Conservation (phyloP, 2,888 invertebrate genomes). For the Drosophila anomalata region DNA sequence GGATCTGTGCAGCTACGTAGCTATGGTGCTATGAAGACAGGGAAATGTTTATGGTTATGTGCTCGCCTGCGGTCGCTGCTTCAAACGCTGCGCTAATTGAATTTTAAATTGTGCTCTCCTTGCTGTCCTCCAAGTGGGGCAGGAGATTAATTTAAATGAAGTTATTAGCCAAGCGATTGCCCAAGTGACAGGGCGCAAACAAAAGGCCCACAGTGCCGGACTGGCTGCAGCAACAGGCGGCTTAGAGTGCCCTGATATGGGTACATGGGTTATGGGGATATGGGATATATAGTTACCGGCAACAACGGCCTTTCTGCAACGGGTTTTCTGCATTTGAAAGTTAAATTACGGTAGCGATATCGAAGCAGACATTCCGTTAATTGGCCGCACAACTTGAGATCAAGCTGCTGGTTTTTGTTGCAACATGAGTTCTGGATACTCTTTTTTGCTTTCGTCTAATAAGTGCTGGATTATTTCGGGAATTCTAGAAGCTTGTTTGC, state of each 20-base stretch:
- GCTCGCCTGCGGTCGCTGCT: slow-evolving; percentile 60
- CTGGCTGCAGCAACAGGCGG: slow-evolving; percentile 1
- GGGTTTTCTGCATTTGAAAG: slow-evolving; percentile 67
- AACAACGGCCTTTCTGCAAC: slow-evolving; percentile 31
- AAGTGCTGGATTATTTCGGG: background rate
- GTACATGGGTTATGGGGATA: slow-evolving; percentile 27
- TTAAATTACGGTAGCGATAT: slow-evolving; percentile 59
- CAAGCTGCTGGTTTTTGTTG: slow-evolving; percentile 9
- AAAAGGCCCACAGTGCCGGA: slow-evolving; percentile 50
- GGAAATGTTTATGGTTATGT: slow-evolving; percentile 46
- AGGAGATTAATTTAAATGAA: slow-evolving; percentile 72
- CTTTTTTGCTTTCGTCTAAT: slow-evolving; percentile 7
- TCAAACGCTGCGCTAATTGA: slow-evolving; percentile 67
- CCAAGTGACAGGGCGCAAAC: slow-evolving; percentile 62
- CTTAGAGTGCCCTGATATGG: slow-evolving; percentile 41
- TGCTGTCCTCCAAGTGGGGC: slow-evolving; percentile 27
- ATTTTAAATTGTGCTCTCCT: slow-evolving; percentile 68
- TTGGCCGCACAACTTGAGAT: slow-evolving; percentile 66
- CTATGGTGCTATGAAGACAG: background rate
- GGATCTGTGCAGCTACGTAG: background rate
- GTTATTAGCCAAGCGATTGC: slow-evolving; percentile 63
- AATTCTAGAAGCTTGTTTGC: background rate
- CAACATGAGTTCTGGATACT: slow-evolving; percentile 9
- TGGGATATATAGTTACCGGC: slow-evolving; percentile 21
- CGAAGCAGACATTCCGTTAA: slow-evolving; percentile 64